A percentile compares a stretch with the other conserved stretches of the same genome.
Evolutionary conservation across 2,797 vertebrate species (phyloP).

Genomic region (Acrossocheilus wenchowensis): DNA sequence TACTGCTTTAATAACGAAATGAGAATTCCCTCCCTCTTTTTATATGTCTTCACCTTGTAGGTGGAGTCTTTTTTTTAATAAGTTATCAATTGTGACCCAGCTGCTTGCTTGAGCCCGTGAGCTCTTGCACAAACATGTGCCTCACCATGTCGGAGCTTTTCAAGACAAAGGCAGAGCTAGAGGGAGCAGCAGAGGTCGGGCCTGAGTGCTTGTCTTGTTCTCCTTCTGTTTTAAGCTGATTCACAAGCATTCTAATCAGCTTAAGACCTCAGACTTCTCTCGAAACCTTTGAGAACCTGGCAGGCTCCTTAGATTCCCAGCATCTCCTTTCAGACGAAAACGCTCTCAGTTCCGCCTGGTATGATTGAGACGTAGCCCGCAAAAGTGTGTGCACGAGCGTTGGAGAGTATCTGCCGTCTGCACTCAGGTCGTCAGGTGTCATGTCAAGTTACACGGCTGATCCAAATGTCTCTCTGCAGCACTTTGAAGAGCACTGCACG

Average conservation of each 20-base stretch:
- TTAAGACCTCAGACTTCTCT: constrained; percentile 70
- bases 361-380: constrained; percentile 43
- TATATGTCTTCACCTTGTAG: constrained; percentile 42
- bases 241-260: constrained; percentile 83
- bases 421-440: constrained; percentile 16
- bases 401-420: constrained; percentile 21
- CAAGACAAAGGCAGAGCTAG: constrained; percentile 85
- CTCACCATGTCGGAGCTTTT: constrained; percentile 83
- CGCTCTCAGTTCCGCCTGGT: constrained; percentile 38
- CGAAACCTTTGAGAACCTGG: constrained; percentile 68
- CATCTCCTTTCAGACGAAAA: constrained; percentile 23
- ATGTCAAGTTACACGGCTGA: constrained; percentile 41
- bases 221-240: constrained; percentile 77
- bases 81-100: constrained; percentile 70
- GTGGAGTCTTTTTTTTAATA: constrained; percentile 69
- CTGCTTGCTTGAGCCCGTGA: constrained; percentile 76
- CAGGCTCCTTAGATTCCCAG: constrained; percentile 52
- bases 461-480: constrained; percentile 45
- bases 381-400: constrained; percentile 2
- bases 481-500: constrained; percentile 11
- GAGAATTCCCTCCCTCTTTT: constrained; percentile 63
- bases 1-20: constrained; percentile 59
- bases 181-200: constrained; percentile 83
- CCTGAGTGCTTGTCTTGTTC: constrained; percentile 73
- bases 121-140: constrained; percentile 82